A percentile compares a stretch with the other conserved stretches of the same genome.
phyloP scores from a whole-genome alignment of 2,797 vertebrate genomes.

The Microcaecilia unicolor region DNA sequence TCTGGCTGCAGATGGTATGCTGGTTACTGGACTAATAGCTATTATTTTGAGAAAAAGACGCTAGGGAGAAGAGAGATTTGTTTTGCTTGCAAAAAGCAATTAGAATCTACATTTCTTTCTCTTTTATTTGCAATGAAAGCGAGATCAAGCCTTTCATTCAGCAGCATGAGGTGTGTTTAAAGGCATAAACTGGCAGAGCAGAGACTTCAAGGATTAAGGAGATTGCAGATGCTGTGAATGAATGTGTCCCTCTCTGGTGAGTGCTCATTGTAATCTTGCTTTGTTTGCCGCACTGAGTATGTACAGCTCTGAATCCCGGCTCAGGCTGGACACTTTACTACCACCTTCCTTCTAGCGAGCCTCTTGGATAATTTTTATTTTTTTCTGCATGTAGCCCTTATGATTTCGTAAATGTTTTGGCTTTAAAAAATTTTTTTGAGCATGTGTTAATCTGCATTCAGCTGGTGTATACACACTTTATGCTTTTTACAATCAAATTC shows the following conservation, averaged over 20 bases:
- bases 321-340: neutral
- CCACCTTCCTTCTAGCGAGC: neutral
- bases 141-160: neutral
- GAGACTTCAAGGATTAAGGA: slow-evolving; percentile 2
- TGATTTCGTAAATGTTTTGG: no score
- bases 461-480: no score
- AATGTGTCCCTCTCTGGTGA: slow-evolving; percentile 12
- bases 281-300: slow-evolving; percentile 25
- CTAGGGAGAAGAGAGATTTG: slow-evolving; percentile 5
- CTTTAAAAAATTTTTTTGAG: no score
- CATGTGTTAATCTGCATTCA: no score
- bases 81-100: neutral
- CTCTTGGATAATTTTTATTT: neutral
- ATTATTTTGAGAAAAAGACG: slow-evolving; percentile 11
- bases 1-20: slow-evolving; percentile 27
- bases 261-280: slow-evolving; percentile 12
- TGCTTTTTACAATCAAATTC: no score
- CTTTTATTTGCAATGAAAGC: slow-evolving; percentile 11
- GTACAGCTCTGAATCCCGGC: slow-evolving; percentile 11
- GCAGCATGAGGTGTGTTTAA: slow-evolving; percentile 18
- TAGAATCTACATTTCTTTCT: slow-evolving; percentile 5
- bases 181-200: no score
- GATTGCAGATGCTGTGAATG: slow-evolving; percentile 17
- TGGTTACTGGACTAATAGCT: slow-evolving; percentile 6
- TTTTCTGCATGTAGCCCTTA: no score